Base-by-base conservation (phyloP, 2,888 invertebrate species). In the Eupithecia abbreviata region DNA sequence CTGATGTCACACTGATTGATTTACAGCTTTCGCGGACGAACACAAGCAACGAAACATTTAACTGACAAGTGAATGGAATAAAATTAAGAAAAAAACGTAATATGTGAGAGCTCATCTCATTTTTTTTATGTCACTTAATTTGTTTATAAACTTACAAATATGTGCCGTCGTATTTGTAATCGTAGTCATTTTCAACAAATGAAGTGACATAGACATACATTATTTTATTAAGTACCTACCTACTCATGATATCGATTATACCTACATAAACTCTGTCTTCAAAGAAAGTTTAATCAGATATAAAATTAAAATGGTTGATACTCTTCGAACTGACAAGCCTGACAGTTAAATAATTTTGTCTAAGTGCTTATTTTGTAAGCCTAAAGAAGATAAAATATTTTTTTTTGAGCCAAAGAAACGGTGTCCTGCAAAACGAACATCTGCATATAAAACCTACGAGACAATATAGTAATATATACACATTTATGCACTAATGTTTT, bases 1-100 rank as follows among this genome's bases (percentile, higher is more conserved):
- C 70, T 58, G 79, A 79, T 79, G 82, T 81, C 76, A 77, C 43
- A 69, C 4, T 74, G 65, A 78, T 76, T 74, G 69, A 76, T 72
- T 72, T 74, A 69, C 41, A 72, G 18, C 30, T 55, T 76, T 70
- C 13, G 55, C 55, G 62, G 43, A 30, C 30, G 30, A 70, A 72
- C 66, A 41, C 73, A 30, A 30, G 62, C 62, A 30, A 62, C 30
- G 18, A 30, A 62, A 62, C 62, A 12, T 4, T 62, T 30, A 58
- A 18, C 58, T 58, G 30, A 62, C 10, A 4, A 18, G 18, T 18
- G n/a, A 51, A 58, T 58, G 9, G 18, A 58, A 58, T 18, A 18
- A 9, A 58, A 58, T 58, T 55, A 55, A 58, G 55, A 55, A 58
- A 3, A 1, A 58, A 58, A 30, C 12, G 30, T 9, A 30, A 62